phyloP scores from a whole-genome alignment of 2,797 vertebrate genomes.

The Fundulus diaphanus region DNA sequence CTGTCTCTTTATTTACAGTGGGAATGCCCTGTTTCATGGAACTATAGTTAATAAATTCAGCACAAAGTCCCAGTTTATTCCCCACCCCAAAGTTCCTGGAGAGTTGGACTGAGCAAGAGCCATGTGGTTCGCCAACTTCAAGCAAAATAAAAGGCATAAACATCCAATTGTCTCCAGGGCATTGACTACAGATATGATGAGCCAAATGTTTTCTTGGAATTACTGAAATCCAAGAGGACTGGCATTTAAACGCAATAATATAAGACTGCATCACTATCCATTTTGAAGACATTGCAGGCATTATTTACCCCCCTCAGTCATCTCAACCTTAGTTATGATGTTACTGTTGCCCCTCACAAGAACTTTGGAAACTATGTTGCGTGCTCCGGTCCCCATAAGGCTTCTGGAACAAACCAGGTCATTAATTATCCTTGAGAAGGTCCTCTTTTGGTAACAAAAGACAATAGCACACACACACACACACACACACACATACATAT shows the following conservation, averaged over 20 bases:
- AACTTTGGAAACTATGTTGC: neutral
- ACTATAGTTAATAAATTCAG: neutral
- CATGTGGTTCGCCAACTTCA: neutral
- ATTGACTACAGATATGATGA: constrained; percentile 15
- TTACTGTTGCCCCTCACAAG: neutral
- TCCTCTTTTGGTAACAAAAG: neutral
- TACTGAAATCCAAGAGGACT: constrained; percentile 3
- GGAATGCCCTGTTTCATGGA: neutral
- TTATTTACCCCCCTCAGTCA: neutral
- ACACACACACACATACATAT: constrained; percentile 10
- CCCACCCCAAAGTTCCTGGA: constrained; percentile 6
- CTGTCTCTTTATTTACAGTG: neutral
- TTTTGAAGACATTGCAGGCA: neutral
- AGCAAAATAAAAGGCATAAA: neutral
- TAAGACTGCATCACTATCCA: neutral
- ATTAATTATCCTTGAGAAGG: neutral
- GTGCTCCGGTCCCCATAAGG: neutral
- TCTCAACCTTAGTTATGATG: neutral
- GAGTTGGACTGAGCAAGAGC: constrained; percentile 1
- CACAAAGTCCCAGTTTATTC: constrained; percentile 9
- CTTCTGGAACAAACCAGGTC: neutral
- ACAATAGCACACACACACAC: neutral
- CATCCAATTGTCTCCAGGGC: constrained; percentile 20
- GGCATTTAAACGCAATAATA: constrained; percentile 9
- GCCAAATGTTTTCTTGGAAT: constrained; percentile 50